phyloP scores from a whole-genome alignment of 2,888 invertebrate genomes.

The Synanthedon myopaeformis region DNA sequence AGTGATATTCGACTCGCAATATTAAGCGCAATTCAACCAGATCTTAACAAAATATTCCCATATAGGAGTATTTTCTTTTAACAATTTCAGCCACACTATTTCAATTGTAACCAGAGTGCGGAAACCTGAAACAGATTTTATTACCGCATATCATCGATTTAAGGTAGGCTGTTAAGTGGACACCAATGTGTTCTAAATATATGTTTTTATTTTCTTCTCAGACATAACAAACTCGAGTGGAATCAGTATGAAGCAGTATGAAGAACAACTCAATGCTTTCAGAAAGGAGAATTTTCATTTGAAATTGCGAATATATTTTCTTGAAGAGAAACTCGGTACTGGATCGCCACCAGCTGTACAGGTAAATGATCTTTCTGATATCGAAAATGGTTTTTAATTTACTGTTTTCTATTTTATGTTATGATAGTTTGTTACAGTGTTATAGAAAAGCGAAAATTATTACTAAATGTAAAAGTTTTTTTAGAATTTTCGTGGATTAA shows the following conservation, averaged over 20 bases:
- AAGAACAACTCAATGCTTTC: conserved; percentile 84
- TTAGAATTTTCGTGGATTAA: too few relatives aligned
- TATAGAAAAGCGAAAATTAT: too few relatives aligned
- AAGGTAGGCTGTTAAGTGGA: background rate
- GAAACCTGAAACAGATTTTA: background rate
- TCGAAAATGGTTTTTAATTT: too few relatives aligned
- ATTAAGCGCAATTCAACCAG: too few relatives aligned
- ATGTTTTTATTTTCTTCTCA: conserved; percentile 11
- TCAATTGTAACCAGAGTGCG: background rate
- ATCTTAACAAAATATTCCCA: too few relatives aligned
- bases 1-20: too few relatives aligned
- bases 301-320: conserved; percentile 89
- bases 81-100: background rate
- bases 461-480: too few relatives aligned
- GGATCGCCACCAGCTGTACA: conserved; percentile 74
- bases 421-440: too few relatives aligned
- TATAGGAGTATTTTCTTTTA: too few relatives aligned
- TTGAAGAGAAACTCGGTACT: conserved; percentile 84
- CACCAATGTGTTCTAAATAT: background rate
- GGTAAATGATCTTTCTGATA: conserved; percentile 48
- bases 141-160: background rate
- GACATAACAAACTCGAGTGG: conserved; percentile 66
- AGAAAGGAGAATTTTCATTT: conserved; percentile 94
- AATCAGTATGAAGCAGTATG: conserved; percentile 89
- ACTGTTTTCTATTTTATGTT: too few relatives aligned